A percentile compares a stretch with the other conserved stretches of the same genome.
phyloP scores from a whole-genome alignment of 2,797 vertebrate species.

The Oophaga sylvatica region DNA sequence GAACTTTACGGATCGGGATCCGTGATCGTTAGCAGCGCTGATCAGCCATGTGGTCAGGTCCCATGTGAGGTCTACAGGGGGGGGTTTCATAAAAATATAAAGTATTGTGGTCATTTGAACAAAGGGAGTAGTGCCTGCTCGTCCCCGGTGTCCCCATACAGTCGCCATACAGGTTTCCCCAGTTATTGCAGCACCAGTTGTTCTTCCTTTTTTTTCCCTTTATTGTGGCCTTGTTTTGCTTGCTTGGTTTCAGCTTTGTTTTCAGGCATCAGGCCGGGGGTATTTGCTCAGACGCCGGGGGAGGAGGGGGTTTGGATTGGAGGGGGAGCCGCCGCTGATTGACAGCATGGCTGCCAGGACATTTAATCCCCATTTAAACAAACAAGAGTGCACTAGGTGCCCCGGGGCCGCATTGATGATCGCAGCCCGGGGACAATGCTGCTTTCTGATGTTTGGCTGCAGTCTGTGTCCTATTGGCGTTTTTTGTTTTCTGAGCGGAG shows the following conservation, averaged over 20 bases:
- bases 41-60: not conserved
- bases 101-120: constrained; percentile 73
- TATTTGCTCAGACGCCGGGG: constrained; percentile 58
- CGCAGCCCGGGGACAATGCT: not conserved
- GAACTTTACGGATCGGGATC: not conserved
- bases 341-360: constrained; percentile 80
- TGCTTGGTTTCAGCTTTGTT: constrained; percentile 45
- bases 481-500: not conserved
- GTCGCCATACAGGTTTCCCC: not conserved
- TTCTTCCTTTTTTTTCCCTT: not conserved
- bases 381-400: constrained; percentile 60
- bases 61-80: not conserved
- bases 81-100: not conserved
- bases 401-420: constrained; percentile 1
- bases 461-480: not conserved
- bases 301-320: constrained; percentile 73
- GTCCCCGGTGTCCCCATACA: not conserved
- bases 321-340: constrained; percentile 81
- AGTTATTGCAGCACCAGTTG: not conserved
- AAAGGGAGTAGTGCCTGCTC: constrained; percentile 76
- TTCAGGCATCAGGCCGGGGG: constrained; percentile 56
- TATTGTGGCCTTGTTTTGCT: constrained; percentile 30
- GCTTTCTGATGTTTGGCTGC: not conserved
- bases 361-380: constrained; percentile 84
- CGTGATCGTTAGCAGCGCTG: not conserved